Evolutionary conservation across 2,888 invertebrate species (phyloP).

Genomic region (Drosophila ochracea): DNA sequence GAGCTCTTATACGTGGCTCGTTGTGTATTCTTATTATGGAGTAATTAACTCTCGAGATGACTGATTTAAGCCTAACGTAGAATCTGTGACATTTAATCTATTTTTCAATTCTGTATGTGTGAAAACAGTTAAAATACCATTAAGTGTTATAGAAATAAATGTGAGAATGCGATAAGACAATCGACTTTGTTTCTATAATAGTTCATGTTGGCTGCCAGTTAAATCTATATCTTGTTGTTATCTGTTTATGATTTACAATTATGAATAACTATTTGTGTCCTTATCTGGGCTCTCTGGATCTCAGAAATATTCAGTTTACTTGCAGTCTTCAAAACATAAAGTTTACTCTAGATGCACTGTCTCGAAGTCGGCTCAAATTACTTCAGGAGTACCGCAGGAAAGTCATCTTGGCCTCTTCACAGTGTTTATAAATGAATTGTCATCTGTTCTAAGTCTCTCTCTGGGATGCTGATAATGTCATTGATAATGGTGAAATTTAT

Average conservation of each 20-base stretch:
- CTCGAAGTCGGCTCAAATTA: not conserved
- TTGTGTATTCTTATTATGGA: too few relatives aligned
- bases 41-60: not conserved
- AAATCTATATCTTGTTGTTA: not conserved
- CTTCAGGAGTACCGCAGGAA: too few relatives aligned
- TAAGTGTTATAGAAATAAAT: not conserved
- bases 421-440: too few relatives aligned
- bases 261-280: not conserved
- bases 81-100: not conserved
- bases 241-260: not conserved
- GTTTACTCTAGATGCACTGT: not conserved
- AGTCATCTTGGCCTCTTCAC: too few relatives aligned
- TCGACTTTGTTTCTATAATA: not conserved
- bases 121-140: not conserved
- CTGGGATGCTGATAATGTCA: too few relatives aligned
- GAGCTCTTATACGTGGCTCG: not conserved
- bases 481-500: too few relatives aligned
- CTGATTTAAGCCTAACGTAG: not conserved
- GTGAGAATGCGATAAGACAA: not conserved
- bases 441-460: too few relatives aligned
- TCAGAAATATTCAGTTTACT: not conserved
- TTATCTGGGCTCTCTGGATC: not conserved
- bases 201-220: not conserved
- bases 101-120: not conserved
- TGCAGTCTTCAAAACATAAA: constrained; percentile 24